These are phyloP conservation scores for Borostomias antarcticus DNA, from an alignment of 2,797 vertebrate genomes.

Conservation along the genomic window DNA sequence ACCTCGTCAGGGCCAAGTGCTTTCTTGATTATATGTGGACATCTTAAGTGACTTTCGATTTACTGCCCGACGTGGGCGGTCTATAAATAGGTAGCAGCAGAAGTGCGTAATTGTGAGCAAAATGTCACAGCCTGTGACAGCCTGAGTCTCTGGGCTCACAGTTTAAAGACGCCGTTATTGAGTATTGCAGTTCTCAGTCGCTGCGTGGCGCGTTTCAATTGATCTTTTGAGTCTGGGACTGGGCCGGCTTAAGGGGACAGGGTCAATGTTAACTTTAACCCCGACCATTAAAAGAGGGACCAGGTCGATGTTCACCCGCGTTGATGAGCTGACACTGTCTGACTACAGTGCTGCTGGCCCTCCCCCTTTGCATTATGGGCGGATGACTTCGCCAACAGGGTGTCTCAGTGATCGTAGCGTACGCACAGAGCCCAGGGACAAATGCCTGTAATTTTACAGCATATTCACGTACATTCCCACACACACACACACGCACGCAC, in stretches of 20 bases:
- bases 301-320: slow-evolving; percentile 11
- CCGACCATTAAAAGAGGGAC: no score
- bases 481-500: background rate
- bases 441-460: no score
- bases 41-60: slow-evolving; percentile 7
- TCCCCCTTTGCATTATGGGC: background rate
- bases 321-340: slow-evolving; percentile 39
- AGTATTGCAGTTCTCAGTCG: slow-evolving; percentile 37
- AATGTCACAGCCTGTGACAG: background rate
- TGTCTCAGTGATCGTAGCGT: no score
- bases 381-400: slow-evolving; percentile 18
- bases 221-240: slow-evolving; percentile 52
- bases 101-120: background rate
- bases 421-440: no score
- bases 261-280: no score
- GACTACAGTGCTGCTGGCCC: no score
- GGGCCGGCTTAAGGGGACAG: slow-evolving; percentile 30
- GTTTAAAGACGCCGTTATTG: slow-evolving; percentile 38
- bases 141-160: slow-evolving; percentile 4
- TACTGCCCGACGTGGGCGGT: background rate
- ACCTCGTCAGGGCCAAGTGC: slow-evolving; percentile 4
- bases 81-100: background rate
- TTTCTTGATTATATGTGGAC: slow-evolving; percentile 1
- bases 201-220: slow-evolving; percentile 42
- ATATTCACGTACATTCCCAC: slow-evolving; percentile 14